Evolutionary conservation across 2,113 vertebrate genomes (phyloP).

Genomic region (Cyphomyrus plagiostoma): DNA sequence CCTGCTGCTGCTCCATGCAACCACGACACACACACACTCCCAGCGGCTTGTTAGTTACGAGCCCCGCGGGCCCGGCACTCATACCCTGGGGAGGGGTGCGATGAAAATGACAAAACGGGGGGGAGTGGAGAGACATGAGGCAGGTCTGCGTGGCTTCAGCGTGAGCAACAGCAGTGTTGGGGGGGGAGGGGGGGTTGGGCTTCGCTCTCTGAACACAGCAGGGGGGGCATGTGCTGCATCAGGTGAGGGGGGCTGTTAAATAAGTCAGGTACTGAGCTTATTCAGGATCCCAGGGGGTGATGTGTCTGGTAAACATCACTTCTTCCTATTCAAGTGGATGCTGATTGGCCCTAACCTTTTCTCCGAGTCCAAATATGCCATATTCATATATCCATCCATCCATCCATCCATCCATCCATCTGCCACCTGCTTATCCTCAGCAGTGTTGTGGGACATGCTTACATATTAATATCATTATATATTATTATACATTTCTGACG

Average conservation of each 20-base stretch:
- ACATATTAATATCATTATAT: background rate
- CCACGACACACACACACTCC: background rate
- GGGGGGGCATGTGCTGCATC: background rate
- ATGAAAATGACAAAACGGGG: background rate
- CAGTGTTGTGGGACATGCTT: background rate
- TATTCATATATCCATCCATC: background rate
- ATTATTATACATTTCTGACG: background rate
- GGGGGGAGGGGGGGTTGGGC: no score
- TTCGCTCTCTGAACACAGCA: background rate
- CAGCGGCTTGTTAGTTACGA: background rate
- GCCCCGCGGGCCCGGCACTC: background rate
- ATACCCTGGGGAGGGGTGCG: background rate
- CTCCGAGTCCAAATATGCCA: background rate
- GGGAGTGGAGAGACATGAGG: background rate
- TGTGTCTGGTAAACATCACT: background rate
- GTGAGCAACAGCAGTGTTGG: background rate
- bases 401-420: background rate
- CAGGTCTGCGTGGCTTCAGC: background rate
- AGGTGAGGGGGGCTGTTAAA: background rate
- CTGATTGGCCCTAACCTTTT: background rate
- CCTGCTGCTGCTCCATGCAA: background rate
- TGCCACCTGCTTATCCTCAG: background rate
- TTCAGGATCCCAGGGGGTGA: background rate
- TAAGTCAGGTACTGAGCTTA: background rate
- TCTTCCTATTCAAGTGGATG: background rate